A percentile compares a stretch with the other conserved stretches of the same genome.
Evolutionary conservation across 1,140 invertebrate species (phyloP).

Genomic region (Drosophila simulans): DNA sequence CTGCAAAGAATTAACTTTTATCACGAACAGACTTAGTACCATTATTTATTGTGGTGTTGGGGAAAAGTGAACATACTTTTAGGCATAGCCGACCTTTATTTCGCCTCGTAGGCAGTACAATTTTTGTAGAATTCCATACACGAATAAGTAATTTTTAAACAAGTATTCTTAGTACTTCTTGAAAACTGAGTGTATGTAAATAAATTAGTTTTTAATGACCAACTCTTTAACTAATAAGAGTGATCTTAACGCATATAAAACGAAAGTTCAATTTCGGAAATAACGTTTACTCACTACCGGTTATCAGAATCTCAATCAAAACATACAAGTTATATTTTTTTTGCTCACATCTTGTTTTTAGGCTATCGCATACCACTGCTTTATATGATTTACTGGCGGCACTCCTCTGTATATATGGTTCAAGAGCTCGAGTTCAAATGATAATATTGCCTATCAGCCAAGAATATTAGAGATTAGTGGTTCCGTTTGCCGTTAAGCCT

Average conservation of each 20-base stretch:
- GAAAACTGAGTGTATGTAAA: too few relatives aligned
- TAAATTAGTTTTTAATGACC: background rate
- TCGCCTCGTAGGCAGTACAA: background rate
- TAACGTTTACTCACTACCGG: slow-evolving; percentile 8
- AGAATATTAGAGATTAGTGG: slow-evolving; percentile 31
- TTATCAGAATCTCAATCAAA: slow-evolving; percentile 6
- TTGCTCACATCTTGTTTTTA: slow-evolving; percentile 14
- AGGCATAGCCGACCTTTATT: background rate
- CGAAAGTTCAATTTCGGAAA: slow-evolving; percentile 15
- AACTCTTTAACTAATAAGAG: background rate
- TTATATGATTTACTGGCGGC: slow-evolving; percentile 16
- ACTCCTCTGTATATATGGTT: slow-evolving; percentile 26
- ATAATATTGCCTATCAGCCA: slow-evolving; percentile 37
- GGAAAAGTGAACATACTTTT: slow-evolving; percentile 12
- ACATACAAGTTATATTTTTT: slow-evolving; percentile 6
- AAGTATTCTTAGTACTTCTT: too few relatives aligned
- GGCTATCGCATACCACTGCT: slow-evolving; percentile 6
- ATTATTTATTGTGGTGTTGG: background rate
- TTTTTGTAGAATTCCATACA: background rate
- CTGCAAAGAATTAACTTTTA: slow-evolving; percentile 36
- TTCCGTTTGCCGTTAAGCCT: slow-evolving; percentile 27
- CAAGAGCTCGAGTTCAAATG: slow-evolving; percentile 41
- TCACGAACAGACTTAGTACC: background rate
- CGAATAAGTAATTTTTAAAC: too few relatives aligned
- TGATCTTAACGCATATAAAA: background rate